These are phyloP conservation scores for Trissoscelio sp. DNA, from an alignment of 2,888 invertebrate genomes.

Conservation along the genomic window DNA sequence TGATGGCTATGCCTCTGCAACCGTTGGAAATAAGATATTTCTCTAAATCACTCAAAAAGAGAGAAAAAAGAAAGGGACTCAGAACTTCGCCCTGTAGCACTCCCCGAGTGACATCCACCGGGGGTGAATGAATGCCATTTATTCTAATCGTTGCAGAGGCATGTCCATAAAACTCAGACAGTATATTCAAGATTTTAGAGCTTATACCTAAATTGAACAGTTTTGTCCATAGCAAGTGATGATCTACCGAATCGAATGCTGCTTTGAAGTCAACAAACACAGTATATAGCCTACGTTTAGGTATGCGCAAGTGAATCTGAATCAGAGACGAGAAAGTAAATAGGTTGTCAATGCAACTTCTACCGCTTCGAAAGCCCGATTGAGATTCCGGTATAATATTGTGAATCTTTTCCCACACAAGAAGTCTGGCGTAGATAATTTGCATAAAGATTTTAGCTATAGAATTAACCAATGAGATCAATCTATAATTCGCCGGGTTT, in stretches of 20 bases:
- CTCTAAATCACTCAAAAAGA: neutral
- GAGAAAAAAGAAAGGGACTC: neutral
- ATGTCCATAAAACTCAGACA: neutral
- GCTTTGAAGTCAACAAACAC: too few species aligned
- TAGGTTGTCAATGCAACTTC: neutral
- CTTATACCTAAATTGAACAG: neutral
- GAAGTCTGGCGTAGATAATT: neutral
- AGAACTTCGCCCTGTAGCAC: neutral
- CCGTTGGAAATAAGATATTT: neutral
- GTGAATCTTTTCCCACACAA: too few species aligned
- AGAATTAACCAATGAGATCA: neutral
- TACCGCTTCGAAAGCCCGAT: neutral
- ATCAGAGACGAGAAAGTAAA: neutral
- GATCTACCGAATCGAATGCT: neutral
- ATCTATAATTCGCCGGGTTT: neutral
- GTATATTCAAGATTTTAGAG: neutral
- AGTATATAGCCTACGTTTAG: neutral
- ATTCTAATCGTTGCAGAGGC: neutral
- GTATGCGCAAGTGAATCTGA: neutral
- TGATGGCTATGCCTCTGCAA: neutral
- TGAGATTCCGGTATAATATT: neutral
- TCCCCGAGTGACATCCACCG: neutral
- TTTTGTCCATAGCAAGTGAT: neutral
- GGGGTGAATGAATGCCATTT: neutral
- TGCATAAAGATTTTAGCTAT: neutral